Evolutionary conservation across 1,140 invertebrate genomes (phyloP).

Genomic region (Drosophila hydei): DNA sequence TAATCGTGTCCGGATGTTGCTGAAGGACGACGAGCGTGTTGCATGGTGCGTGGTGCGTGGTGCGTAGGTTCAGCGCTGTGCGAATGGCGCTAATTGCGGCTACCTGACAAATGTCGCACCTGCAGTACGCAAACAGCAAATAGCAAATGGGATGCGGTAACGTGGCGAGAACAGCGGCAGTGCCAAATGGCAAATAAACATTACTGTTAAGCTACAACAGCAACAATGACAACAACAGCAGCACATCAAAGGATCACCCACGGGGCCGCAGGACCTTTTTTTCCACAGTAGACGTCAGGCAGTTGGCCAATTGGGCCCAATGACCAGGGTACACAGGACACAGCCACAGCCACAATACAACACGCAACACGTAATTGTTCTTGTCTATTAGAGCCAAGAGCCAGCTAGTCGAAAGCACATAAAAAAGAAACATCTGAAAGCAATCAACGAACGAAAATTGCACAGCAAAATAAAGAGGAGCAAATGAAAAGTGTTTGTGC

Average conservation of each 20-base stretch:
- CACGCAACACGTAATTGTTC: conserved; percentile 76
- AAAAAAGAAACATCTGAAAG: conserved; percentile 21
- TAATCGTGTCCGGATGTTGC: conserved; percentile 47
- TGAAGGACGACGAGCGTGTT: conserved; percentile 5
- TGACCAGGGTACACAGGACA: conserved; percentile 9
- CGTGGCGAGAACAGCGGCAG: conserved; percentile 32
- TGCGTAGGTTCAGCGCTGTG: not conserved
- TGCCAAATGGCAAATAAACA: conserved; percentile 72
- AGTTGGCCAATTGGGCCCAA: conserved; percentile 39
- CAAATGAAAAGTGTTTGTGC: conserved; percentile 14
- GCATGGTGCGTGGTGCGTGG: not conserved
- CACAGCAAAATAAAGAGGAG: not conserved
- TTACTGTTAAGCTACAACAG: conserved; percentile 53
- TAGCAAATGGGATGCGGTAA: conserved; percentile 46
- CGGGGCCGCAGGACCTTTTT: conserved; percentile 46
- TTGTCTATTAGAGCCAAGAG: conserved; percentile 27
- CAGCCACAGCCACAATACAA: conserved; percentile 54
- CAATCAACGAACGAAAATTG: conserved; percentile 23
- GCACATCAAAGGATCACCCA: conserved; percentile 57
- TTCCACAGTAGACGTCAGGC: conserved; percentile 16
- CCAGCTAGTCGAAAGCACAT: conserved; percentile 3
- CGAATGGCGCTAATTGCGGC: conserved; percentile 66
- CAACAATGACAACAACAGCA: conserved; percentile 3
- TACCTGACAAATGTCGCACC: conserved; percentile 78
- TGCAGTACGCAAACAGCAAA: conserved; percentile 52